Base-by-base conservation (phyloP, 2,113 vertebrate species). In the Rhizomys pruinosus region DNA sequence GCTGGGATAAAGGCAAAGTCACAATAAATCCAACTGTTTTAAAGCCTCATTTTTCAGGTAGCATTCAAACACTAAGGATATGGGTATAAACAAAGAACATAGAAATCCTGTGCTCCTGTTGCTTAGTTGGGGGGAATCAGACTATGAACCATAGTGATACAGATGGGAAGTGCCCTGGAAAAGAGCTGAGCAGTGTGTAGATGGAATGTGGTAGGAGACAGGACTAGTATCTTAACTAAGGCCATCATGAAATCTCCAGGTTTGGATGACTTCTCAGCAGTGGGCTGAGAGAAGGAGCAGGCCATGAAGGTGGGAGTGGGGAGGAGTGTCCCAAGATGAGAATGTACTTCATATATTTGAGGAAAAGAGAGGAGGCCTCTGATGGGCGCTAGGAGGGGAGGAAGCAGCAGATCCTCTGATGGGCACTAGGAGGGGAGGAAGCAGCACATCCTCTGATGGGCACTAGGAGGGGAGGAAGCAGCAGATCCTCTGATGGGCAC, bases 1-100 rank as follows among this genome's bases (percentile, higher is more conserved):
- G 12, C 74, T 88, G 87, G 42, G 29, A 66, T 82, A 39, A 85
- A 80, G 77, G 8, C n/a, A 92, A 25, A 92, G 61, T 71, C 55
- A 84, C 72, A 64, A 0, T 55, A 59, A 61, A 69, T 68, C 34
- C 42, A 44, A 0, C 34, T 81, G 0, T 69, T 81, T 61, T 17
- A 82, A 90, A 94, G 63, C 57, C 37, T 47, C 1, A 11, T 88
- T 77, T 79, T 27, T 47, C 73, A 90, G 76, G 32, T 84, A 12
- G 25, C 25, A 4, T 42, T 74, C 39, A 25, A 11, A 22, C 9
- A 1, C 77, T 76, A 34, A 32, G 61, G 37, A 19, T 16, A 39
- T 4, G 34, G 69, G 15, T 1, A 0, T 73, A 42, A 69, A n/a
- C 25, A 23, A 6, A 64, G 13, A 66, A 71, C 39, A 52, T 22